Conservation (phyloP, 2,797 vertebrate genomes). For the Lepilemur septentrionalis region DNA sequence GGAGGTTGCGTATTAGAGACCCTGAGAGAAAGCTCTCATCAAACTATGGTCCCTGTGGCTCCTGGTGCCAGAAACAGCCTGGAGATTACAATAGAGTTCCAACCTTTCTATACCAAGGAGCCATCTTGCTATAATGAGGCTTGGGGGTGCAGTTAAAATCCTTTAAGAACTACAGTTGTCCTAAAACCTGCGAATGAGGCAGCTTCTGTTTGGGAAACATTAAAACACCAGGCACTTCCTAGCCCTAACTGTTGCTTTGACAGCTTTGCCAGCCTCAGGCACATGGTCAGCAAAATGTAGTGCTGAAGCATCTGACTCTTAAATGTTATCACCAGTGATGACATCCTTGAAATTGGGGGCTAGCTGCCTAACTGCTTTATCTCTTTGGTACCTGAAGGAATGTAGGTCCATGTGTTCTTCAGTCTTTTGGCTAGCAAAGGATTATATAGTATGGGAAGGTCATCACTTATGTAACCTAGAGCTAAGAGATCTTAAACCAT, state of each 20-base stretch:
- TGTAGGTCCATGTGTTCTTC: not conserved
- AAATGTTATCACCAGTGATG: conserved; percentile 23
- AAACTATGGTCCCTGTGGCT: not conserved
- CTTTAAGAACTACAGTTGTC: not conserved
- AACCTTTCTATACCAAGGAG: not conserved
- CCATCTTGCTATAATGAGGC: conserved; percentile 21
- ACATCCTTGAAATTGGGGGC: not conserved
- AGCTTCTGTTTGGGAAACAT: conserved; percentile 44
- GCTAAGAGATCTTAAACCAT: not conserved
- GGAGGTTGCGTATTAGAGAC: not conserved
- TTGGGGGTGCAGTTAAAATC: conserved; percentile 20
- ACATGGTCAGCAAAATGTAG: conserved; percentile 7
- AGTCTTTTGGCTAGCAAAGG: not conserved
- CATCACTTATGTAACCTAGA: not conserved
- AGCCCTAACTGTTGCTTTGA: conserved; percentile 32
- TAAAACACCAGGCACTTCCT: conserved; percentile 19
- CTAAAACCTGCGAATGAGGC: conserved; percentile 10
- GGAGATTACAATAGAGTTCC: not conserved
- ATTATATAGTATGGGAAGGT: not conserved
- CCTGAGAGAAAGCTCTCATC: not conserved
- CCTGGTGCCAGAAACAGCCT: not conserved
- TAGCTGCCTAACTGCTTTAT: not conserved
- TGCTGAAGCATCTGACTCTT: conserved; percentile 34
- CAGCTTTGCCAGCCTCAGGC: not conserved
- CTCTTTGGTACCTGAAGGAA: not conserved